Percentiles rank a stretch among this genome's conserved stretches.
Evolutionary conservation across 2,797 vertebrate species (phyloP).

Genomic region (Enteromius mattozi): DNA sequence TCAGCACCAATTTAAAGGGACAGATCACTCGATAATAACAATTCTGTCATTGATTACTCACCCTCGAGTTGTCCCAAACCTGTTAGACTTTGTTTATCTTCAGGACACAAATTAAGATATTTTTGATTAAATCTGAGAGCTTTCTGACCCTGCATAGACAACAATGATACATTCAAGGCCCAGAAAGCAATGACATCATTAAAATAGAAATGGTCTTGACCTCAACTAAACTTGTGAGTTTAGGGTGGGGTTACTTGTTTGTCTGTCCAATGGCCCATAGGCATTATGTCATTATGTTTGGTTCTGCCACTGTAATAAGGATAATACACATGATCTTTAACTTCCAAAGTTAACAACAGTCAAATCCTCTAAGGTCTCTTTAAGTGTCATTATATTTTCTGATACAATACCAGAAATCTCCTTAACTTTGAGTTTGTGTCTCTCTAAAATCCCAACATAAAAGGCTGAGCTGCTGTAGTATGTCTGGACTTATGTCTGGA

Average conservation of each 20-base stretch:
- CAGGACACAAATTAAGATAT: background rate
- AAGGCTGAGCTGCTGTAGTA: constrained; percentile 14
- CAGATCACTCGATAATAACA: background rate
- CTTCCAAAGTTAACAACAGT: background rate
- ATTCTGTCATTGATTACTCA: background rate
- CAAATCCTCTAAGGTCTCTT: constrained; percentile 5
- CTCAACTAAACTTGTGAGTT: background rate
- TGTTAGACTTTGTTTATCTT: background rate
- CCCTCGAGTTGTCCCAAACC: background rate
- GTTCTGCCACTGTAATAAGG: too few species aligned
- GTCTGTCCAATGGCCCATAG: too few species aligned
- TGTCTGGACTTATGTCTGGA: constrained; percentile 27
- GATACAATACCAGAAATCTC: constrained; percentile 29
- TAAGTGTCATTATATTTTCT: constrained; percentile 31
- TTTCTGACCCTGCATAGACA: too few species aligned
- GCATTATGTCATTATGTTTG: background rate
- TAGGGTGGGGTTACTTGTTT: background rate
- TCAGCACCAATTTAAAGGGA: background rate
- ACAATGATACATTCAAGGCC: background rate
- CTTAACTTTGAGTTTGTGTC: constrained; percentile 19
- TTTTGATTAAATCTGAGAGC: too few species aligned
- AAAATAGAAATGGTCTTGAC: background rate
- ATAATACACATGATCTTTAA: background rate
- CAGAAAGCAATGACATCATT: too few species aligned
- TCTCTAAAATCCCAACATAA: constrained; percentile 38